Evolutionary conservation across 2,888 invertebrate genomes (phyloP), one percentile per base, ranked within the genome.

Genomic region (Adineta ricciae): DNA sequence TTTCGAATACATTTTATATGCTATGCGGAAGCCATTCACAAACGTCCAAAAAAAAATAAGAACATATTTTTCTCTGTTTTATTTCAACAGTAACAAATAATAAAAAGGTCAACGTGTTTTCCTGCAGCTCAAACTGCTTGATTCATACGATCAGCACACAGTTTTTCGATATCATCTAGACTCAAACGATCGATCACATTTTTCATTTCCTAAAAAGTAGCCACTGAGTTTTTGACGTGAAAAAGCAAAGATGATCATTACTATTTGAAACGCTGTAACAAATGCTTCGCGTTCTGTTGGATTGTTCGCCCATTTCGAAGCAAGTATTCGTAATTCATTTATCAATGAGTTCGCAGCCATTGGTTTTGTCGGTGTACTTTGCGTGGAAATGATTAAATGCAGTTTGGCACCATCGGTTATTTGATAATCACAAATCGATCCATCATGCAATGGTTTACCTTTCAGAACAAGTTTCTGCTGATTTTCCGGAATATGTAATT

Each of bases 121-220:
- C 5, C 46, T 46, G 27, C 27, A 64, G 2, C 19, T 73, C 73
- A 38, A 7, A 36, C 19, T 0, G 14, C 38, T 73, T 19, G 21
- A 36, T 36, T 72, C 4, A 72, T 19, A 19, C 72, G 72, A 72
- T 72, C 72, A 19, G 36, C 11, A 72, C 72, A 72, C 5, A 72
- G 32, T 72, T 72, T 72, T 72, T 72, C 72, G 36, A 72, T 72
- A 72, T 72, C 72, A 72, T 72, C 72, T 36, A 72, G 36, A 72
- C 72, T 72, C 16, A 72, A 36, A 32, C 16, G 32, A 72, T 36
- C 36, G 36, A 72, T 32, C 0, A 19, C 11, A 27, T 32, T 72
- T 72, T 72, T 32, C 36, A 72, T 32, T 36, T 72, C 72, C 72
- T 72, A 72, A 2, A 72, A 72, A 64, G 11, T 24, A 11, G 14